phyloP scores from a whole-genome alignment of 1,140 invertebrate species.

The Halictus rubicundus region DNA sequence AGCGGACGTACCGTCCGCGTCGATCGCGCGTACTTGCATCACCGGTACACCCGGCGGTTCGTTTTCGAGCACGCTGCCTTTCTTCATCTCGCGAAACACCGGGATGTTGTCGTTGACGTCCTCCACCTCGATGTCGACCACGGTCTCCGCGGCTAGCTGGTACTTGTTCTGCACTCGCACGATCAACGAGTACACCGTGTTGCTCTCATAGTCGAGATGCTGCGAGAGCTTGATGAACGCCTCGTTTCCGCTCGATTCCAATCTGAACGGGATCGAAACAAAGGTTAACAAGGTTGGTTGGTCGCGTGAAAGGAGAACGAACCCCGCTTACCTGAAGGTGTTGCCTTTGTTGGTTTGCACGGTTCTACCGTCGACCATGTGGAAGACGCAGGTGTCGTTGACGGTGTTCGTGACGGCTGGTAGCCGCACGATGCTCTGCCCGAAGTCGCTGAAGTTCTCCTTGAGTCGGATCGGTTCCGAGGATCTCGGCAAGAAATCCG shows the following conservation, averaged over 20 bases:
- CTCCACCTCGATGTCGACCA: slow-evolving; percentile 87
- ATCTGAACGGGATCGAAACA: slow-evolving; percentile 48
- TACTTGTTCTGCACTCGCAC: slow-evolving; percentile 91
- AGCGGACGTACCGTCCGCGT: slow-evolving; percentile 90
- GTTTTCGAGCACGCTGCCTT: slow-evolving; percentile 91
- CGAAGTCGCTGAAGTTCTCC: slow-evolving; percentile 88
- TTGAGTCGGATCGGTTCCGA: slow-evolving; percentile 83
- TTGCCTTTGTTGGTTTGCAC: slow-evolving; percentile 91
- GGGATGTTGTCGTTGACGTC: slow-evolving; percentile 95
- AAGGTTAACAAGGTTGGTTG: too few species aligned
- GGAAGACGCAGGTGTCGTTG: slow-evolving; percentile 86
- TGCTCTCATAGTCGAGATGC: slow-evolving; percentile 90
- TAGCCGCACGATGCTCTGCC: slow-evolving; percentile 85
- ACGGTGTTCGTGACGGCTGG: slow-evolving; percentile 88
- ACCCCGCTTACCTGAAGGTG: slow-evolving; percentile 83
- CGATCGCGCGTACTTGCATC: slow-evolving; percentile 92
- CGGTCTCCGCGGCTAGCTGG: slow-evolving; percentile 88
- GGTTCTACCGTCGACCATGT: slow-evolving; percentile 89
- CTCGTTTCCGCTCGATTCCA: slow-evolving; percentile 85
- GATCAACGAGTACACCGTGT: slow-evolving; percentile 90
- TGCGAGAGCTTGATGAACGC: slow-evolving; percentile 88
- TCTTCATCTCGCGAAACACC: slow-evolving; percentile 88
- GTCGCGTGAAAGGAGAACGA: too few species aligned
- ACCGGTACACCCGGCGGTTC: slow-evolving; percentile 89
- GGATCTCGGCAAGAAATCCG: slow-evolving; percentile 84